Conservation (phyloP, 2,797 vertebrate species). For the Onychomys leucogaster region DNA sequence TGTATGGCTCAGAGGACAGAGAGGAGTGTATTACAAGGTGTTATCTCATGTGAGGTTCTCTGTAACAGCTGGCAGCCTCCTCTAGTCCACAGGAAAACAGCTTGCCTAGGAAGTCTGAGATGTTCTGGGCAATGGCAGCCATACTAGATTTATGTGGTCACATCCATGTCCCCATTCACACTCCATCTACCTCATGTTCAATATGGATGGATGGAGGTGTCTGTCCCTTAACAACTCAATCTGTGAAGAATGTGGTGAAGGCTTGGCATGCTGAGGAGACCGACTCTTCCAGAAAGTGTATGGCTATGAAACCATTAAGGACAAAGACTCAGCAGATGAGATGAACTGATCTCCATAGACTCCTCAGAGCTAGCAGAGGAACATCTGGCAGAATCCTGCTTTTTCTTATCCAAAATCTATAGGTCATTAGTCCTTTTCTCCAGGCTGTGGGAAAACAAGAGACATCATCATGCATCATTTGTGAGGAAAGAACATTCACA, state of each 20-base stretch:
- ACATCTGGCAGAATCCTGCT: neutral
- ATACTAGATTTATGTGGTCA: neutral
- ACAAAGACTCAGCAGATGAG: neutral
- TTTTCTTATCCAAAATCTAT: neutral
- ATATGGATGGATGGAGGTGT: slow-evolving; percentile 12
- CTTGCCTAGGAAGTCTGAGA: neutral
- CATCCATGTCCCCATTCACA: neutral
- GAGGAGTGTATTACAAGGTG: neutral
- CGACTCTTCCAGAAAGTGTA: neutral
- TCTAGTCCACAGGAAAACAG: neutral
- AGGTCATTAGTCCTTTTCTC: neutral
- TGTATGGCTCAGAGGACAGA: neutral
- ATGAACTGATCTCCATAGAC: neutral
- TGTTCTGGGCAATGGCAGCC: neutral
- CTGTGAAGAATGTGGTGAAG: neutral
- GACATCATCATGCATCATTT: neutral
- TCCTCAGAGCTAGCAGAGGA: neutral
- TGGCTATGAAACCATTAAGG: neutral
- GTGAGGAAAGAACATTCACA: neutral
- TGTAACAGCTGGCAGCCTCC: neutral
- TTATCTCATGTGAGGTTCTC: neutral
- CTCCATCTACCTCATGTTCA: neutral
- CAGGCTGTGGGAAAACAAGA: neutral
- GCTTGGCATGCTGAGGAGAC: neutral
- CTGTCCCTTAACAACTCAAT: neutral